Percentiles rank a stretch among this genome's conserved stretches.
These are phyloP conservation scores for Anser brachyrhynchus DNA, from an alignment of 2,113 vertebrate species.

Conservation along the genomic window DNA sequence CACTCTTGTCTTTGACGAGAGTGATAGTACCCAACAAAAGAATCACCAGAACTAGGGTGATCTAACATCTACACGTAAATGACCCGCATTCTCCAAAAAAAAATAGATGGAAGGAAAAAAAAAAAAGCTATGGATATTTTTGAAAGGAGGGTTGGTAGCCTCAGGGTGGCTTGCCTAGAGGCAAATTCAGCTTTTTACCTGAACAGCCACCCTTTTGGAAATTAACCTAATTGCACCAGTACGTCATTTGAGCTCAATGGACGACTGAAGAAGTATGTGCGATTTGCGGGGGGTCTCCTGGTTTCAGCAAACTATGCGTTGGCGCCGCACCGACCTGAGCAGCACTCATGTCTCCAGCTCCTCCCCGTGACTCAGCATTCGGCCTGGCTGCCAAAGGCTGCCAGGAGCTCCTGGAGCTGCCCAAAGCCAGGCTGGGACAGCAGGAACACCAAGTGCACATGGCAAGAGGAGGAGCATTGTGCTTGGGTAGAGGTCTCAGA, in stretches of 20 bases:
- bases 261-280: not conserved
- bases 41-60: not conserved
- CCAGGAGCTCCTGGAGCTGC: not conserved
- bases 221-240: not conserved
- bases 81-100: not conserved
- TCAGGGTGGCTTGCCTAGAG: not conserved
- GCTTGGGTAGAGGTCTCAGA: rapidly evolving
- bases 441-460: rapidly evolving
- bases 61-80: not conserved
- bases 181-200: not conserved
- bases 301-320: not conserved
- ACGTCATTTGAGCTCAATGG: not conserved
- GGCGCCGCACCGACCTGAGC: not conserved
- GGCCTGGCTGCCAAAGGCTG: not conserved
- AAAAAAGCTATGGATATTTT: not conserved
- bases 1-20: not conserved
- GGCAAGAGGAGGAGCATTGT: not conserved
- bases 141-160: not conserved
- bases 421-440: not conserved
- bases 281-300: not conserved
- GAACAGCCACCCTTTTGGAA: not conserved
- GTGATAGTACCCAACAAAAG: not conserved
- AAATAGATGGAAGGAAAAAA: not conserved
- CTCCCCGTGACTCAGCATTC: slow-evolving; percentile 4
- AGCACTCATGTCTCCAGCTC: not conserved